These are phyloP conservation scores for Pomacea maculata DNA, from an alignment of 1,140 invertebrate species.

Conservation along the genomic window DNA sequence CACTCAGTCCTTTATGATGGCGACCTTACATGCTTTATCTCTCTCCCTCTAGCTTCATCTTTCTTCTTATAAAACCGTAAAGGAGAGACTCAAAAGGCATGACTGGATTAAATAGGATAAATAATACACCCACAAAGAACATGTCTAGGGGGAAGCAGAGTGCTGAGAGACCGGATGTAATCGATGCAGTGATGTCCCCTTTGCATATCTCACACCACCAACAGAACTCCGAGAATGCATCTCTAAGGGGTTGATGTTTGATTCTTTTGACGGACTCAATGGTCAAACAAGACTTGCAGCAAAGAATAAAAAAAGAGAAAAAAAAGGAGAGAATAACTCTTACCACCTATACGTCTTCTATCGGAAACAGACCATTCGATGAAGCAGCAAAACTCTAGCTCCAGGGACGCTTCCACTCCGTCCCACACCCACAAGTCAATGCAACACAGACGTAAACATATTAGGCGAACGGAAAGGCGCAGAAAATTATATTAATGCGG, in stretches of 20 bases:
- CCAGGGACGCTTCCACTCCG: neutral
- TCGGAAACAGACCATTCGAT: neutral
- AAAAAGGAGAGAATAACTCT: neutral
- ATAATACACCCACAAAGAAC: neutral
- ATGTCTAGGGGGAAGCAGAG: neutral
- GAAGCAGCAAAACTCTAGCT: neutral
- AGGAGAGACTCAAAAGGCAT: neutral
- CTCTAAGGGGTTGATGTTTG: neutral
- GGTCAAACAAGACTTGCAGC: neutral
- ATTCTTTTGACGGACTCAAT: neutral
- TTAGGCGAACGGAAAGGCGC: neutral
- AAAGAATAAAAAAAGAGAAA: neutral
- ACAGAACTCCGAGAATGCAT: neutral
- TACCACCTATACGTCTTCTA: neutral
- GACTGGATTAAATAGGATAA: neutral
- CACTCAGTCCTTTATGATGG: too few species aligned
- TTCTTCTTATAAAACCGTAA: too few species aligned
- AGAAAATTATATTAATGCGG: conserved; percentile 8
- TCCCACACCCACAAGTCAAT: neutral
- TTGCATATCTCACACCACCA: neutral
- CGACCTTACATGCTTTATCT: too few species aligned
- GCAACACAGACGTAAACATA: neutral
- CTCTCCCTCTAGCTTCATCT: too few species aligned
- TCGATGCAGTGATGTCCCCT: neutral
- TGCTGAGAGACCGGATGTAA: neutral